phyloP scores from a whole-genome alignment of 2,888 invertebrate species.

The Cylindroiulus punctatus region DNA sequence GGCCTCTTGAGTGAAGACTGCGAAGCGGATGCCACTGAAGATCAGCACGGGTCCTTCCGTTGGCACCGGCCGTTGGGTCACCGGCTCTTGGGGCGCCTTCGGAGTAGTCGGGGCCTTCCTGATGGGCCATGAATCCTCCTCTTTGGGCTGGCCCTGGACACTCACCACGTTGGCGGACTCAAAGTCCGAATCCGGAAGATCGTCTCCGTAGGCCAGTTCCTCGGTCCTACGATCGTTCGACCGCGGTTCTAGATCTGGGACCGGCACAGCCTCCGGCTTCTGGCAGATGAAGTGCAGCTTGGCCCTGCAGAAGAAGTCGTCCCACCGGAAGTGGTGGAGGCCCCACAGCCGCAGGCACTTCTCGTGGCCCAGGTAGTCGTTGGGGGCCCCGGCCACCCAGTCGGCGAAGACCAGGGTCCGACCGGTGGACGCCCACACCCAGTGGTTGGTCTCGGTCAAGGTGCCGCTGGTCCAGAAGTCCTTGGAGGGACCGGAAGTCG shows the following conservation, averaged over 20 bases:
- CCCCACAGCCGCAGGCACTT: constrained; percentile 41
- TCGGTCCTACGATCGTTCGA: not conserved
- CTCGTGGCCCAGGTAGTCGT: not conserved
- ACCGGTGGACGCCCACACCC: constrained; percentile 16
- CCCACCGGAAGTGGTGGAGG: constrained; percentile 43
- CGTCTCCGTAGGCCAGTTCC: not conserved
- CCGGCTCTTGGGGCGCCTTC: not conserved
- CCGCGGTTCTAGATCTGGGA: not conserved
- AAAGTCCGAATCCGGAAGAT: not conserved
- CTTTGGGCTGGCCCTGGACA: not conserved
- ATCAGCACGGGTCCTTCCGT: not conserved
- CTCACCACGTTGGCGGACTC: not conserved
- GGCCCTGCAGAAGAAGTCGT: constrained; percentile 46
- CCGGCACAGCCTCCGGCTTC: not conserved
- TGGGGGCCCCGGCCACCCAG: constrained; percentile 48
- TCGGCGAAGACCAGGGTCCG: not conserved
- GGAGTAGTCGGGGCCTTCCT: not conserved
- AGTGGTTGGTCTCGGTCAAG: not conserved
- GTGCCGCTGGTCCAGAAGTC: constrained; percentile 47
- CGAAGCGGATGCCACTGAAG: not conserved
- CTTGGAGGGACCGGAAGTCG: not conserved
- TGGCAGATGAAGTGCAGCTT: constrained; percentile 49
- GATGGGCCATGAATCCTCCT: not conserved
- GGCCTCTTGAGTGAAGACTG: not conserved
- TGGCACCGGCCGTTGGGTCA: not conserved